phyloP scores from a whole-genome alignment of 2,888 invertebrate species.

The Rhamphomyia laevipes region DNA sequence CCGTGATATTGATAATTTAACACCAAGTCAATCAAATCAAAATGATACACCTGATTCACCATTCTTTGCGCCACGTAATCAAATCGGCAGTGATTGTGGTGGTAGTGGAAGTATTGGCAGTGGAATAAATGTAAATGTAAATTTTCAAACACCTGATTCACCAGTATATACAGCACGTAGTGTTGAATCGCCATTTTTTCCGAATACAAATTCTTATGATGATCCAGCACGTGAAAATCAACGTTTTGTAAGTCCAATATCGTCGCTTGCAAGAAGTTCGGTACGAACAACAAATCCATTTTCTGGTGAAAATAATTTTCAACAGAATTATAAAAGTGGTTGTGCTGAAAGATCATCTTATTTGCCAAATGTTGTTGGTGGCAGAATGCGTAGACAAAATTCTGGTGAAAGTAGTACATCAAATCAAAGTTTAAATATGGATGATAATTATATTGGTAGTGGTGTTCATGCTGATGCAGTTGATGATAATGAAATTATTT shows the following conservation, averaged over 20 bases:
- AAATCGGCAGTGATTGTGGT: conserved; percentile 6
- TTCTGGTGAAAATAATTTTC: conserved; percentile 32
- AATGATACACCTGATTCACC: conserved; percentile 22
- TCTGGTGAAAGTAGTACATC: conserved; percentile 38
- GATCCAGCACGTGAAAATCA: conserved; percentile 18
- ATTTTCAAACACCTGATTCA: conserved; percentile 20
- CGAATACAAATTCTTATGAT: conserved; percentile 28
- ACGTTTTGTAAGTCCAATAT: conserved; percentile 16
- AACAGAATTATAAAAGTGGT: conserved; percentile 33
- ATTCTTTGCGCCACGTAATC: conserved; percentile 19
- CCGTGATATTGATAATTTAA: conserved; percentile 5
- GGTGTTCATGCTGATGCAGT: neutral
- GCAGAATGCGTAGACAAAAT: conserved; percentile 34
- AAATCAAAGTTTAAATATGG: conserved; percentile 34
- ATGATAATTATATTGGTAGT: conserved; percentile 21
- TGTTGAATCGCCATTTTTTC: conserved; percentile 32
- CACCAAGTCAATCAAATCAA: conserved; percentile 13
- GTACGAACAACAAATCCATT: conserved; percentile 30
- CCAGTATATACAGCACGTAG: conserved; percentile 19
- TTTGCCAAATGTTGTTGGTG: conserved; percentile 19
- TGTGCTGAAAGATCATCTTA: conserved; percentile 24
- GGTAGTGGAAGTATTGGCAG: no score
- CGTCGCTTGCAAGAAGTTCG: conserved; percentile 34
- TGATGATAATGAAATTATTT: neutral
- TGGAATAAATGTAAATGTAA: conserved; percentile 9